Evolutionary conservation across 2,113 vertebrate genomes (phyloP).

Genomic region (Ploceus nigricollis): DNA sequence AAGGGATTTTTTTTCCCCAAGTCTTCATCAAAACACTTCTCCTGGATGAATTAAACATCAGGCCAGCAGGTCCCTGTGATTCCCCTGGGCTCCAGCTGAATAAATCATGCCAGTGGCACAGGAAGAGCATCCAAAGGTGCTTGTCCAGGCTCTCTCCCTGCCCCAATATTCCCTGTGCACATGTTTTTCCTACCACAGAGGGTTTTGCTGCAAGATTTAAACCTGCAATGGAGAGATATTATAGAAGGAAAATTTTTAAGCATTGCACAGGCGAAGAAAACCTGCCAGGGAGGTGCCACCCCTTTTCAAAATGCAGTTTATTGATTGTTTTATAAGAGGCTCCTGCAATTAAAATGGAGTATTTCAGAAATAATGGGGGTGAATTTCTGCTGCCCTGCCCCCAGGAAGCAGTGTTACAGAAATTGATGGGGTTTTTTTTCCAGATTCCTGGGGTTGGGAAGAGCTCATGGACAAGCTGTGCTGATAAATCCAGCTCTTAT

Average conservation of each 20-base stretch:
- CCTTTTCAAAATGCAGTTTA: not conserved
- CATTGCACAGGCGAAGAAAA: not conserved
- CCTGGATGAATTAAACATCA: slow-evolving; percentile 74
- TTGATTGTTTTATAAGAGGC: not conserved
- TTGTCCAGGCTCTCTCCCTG: slow-evolving; percentile 73
- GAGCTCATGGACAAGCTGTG: not conserved
- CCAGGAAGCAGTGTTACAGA: not conserved
- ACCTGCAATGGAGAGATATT: not conserved
- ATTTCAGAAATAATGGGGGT: not conserved
- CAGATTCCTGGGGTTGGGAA: not conserved
- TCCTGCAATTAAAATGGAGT: not conserved
- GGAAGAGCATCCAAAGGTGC: slow-evolving; percentile 75
- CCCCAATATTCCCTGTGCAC: slow-evolving; percentile 70
- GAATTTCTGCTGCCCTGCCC: not conserved
- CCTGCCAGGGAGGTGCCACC: not conserved
- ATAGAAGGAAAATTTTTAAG: not conserved
- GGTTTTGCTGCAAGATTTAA: not conserved
- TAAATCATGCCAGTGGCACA: slow-evolving; percentile 74
- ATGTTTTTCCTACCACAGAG: slow-evolving; percentile 60
- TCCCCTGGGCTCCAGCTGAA: slow-evolving; percentile 71
- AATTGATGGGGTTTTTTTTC: rapidly evolving
- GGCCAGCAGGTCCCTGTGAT: slow-evolving; percentile 64
- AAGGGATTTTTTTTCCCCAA: not conserved
- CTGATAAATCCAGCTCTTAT: not conserved
- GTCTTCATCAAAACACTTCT: slow-evolving; percentile 62